Evolutionary conservation across 2,113 vertebrate genomes (phyloP).

Genomic region (Proteles cristata): DNA sequence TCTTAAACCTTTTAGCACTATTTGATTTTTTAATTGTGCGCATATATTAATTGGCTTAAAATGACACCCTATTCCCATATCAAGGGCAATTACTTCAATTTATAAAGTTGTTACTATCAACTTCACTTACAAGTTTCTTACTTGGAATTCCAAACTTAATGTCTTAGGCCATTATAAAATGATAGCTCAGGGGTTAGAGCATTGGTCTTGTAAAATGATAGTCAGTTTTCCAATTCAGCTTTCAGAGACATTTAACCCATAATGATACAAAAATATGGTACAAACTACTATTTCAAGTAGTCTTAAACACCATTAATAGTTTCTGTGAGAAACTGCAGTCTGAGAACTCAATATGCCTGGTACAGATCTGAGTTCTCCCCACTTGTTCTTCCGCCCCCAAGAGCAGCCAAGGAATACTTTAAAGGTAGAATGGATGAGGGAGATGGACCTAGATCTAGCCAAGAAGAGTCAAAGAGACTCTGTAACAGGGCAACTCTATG

Average conservation of each 20-base stretch:
- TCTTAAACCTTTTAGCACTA: not conserved
- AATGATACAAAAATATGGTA: not conserved
- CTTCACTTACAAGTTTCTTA: slow-evolving; percentile 34
- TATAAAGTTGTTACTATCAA: not conserved
- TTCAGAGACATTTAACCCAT: slow-evolving; percentile 21
- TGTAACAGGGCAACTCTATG: not conserved
- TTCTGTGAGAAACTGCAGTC: not conserved
- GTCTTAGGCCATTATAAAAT: slow-evolving; percentile 26
- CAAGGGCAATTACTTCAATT: not conserved
- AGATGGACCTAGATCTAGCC: not conserved
- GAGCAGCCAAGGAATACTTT: not conserved
- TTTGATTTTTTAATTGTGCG: not conserved
- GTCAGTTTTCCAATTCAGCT: not conserved
- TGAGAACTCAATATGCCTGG: not conserved
- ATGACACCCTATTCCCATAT: slow-evolving; percentile 36
- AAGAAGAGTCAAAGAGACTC: not conserved
- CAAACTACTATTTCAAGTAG: slow-evolving; percentile 3
- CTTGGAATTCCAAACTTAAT: slow-evolving; percentile 47
- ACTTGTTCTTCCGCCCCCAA: not conserved
- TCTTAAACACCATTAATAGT: not conserved
- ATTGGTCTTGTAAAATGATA: not conserved
- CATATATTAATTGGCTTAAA: not conserved
- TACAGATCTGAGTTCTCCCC: not conserved
- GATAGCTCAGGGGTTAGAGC: not conserved
- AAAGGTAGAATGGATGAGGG: not conserved